Conservation (phyloP, 2,113 vertebrate species). For the Lipophrys pholis region DNA sequence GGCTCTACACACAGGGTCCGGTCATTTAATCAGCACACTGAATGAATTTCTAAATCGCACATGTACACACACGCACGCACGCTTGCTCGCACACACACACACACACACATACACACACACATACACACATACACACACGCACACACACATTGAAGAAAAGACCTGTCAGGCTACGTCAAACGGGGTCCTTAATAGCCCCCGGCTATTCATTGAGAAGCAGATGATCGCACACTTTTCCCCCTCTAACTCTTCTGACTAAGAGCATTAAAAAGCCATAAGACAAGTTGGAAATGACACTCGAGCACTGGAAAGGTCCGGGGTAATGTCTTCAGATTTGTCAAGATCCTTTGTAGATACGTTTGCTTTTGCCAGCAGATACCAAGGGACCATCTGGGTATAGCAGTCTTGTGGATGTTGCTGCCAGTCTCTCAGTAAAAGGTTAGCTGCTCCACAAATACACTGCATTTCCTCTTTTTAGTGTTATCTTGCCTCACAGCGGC, state of each 20-base stretch:
- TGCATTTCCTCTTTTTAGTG: no score
- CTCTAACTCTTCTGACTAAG: slow-evolving; percentile 21
- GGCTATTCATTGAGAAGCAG: slow-evolving; percentile 65
- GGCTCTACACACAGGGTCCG: slow-evolving; percentile 42
- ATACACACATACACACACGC: slow-evolving; percentile 34
- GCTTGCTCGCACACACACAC: neutral
- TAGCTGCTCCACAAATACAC: no score
- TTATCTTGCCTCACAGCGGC: no score
- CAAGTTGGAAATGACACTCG: slow-evolving; percentile 20
- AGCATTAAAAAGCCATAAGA: slow-evolving; percentile 50
- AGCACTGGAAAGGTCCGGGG: neutral
- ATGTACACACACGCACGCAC: slow-evolving; percentile 10
- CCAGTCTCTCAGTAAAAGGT: neutral
- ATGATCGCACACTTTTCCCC: slow-evolving; percentile 61
- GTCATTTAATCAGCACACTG: slow-evolving; percentile 63
- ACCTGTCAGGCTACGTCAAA: slow-evolving; percentile 67
- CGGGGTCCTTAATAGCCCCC: slow-evolving; percentile 60
- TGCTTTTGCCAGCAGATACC: neutral
- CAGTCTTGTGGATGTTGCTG: neutral
- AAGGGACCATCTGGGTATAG: neutral
- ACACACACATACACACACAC: slow-evolving; percentile 15
- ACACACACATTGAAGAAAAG: slow-evolving; percentile 59
- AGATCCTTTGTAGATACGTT: slow-evolving; percentile 2
- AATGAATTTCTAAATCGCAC: slow-evolving; percentile 52
- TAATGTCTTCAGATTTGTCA: slow-evolving; percentile 20